Conservation (phyloP, 1,140 invertebrate genomes). For the Sminthurides bifidus region DNA sequence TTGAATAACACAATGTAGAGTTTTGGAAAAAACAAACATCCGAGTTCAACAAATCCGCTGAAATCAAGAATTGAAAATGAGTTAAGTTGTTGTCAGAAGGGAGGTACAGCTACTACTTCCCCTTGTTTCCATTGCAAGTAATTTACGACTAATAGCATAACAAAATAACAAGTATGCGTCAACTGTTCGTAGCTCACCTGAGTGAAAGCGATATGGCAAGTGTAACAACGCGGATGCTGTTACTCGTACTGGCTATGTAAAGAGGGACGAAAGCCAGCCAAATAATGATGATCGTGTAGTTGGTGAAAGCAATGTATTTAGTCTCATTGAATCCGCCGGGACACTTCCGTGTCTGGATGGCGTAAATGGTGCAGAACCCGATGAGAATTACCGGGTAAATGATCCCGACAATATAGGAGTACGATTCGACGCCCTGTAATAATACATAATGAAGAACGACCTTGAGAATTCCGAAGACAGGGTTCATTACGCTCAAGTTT, state of each 20-base stretch:
- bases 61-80: neutral
- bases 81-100: no score
- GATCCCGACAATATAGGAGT: conserved; percentile 42
- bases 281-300: conserved; percentile 64
- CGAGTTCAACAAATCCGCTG: conserved; percentile 41
- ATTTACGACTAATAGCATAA: neutral
- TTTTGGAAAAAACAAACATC: conserved; percentile 49
- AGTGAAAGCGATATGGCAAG: conserved; percentile 45
- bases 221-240: conserved; percentile 42
- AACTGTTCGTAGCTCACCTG: conserved; percentile 32
- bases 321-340: conserved; percentile 67
- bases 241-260: conserved; percentile 47
- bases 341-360: conserved; percentile 60
- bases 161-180: neutral
- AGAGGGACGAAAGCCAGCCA: conserved; percentile 64
- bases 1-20: conserved; percentile 53
- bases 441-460: no score
- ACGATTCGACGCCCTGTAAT: conserved; percentile 43
- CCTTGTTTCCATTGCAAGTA: neutral
- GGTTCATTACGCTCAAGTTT: no score
- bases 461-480: no score
- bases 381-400: conserved; percentile 47
- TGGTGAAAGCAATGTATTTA: conserved; percentile 60
- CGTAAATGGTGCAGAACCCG: conserved; percentile 55
- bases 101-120: no score